Conservation (phyloP, 1,140 invertebrate genomes). For the Sipha flava region DNA sequence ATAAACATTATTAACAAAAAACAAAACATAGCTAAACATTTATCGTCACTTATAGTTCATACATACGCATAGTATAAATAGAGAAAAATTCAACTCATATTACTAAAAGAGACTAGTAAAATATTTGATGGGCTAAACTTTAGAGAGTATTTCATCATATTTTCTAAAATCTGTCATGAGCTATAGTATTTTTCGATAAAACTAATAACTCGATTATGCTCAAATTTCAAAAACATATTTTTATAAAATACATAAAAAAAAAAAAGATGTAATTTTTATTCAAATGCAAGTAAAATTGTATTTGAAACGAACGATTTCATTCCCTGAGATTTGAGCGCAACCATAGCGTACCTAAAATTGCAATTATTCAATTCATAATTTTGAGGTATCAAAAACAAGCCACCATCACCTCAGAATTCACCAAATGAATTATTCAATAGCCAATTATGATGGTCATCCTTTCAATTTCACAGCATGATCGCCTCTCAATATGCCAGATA, state of each 20-base stretch:
- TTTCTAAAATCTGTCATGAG: background rate
- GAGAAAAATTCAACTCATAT: too few species aligned
- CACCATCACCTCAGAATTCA: constrained; percentile 49
- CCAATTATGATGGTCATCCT: constrained; percentile 47
- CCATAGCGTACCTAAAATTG: constrained; percentile 46
- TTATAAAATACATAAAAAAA: background rate
- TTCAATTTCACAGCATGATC: constrained; percentile 84
- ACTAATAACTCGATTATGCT: background rate
- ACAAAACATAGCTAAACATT: too few species aligned
- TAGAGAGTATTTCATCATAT: too few species aligned
- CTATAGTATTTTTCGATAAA: too few species aligned
- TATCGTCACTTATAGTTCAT: too few species aligned
- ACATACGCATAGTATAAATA: too few species aligned
- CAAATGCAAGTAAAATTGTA: background rate
- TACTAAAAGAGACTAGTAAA: too few species aligned
- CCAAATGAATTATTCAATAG: constrained; percentile 51
- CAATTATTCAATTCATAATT: constrained; percentile 49
- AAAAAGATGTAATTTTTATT: background rate
- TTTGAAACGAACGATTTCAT: background rate
- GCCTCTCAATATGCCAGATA: constrained; percentile 59
- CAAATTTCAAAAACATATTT: background rate
- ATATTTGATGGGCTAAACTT: too few species aligned
- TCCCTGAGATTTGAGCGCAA: background rate
- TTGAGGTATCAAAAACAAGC: constrained; percentile 48
- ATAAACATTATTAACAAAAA: too few species aligned